These are phyloP conservation scores for Lophius piscatorius DNA, from an alignment of 2,113 vertebrate genomes.

Conservation along the genomic window DNA sequence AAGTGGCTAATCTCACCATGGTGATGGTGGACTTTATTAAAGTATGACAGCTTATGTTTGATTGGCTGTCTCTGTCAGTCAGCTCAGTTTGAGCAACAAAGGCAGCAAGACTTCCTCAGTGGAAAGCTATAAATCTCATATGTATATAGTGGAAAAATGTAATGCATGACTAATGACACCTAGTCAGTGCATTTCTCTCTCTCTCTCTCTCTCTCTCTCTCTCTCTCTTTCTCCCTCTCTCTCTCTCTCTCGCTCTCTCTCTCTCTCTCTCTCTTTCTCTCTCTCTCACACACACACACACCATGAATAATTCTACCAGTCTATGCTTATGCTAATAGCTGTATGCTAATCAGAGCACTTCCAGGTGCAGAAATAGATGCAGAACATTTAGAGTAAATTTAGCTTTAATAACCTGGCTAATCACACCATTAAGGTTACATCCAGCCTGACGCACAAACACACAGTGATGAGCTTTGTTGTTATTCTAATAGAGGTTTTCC, in stretches of 20 bases:
- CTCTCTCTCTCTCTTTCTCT: background rate
- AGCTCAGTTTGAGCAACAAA: conserved; percentile 51
- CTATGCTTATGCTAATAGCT: conserved; percentile 56
- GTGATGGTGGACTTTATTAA: background rate
- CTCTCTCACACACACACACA: conserved; percentile 3
- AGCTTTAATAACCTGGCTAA: conserved; percentile 70
- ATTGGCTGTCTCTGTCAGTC: conserved; percentile 39
- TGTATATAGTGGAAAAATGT: conserved; percentile 38
- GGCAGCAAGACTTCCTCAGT: conserved; percentile 35
- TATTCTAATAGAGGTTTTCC: conserved; percentile 57
- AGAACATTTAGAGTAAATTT: conserved; percentile 67
- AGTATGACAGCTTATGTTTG: conserved; percentile 37
- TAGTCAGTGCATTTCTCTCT: conserved; percentile 6
- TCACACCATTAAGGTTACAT: conserved; percentile 54
- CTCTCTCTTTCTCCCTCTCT: conserved; percentile 1
- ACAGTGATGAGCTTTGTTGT: conserved; percentile 24
- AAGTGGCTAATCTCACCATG: background rate
- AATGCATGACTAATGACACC: conserved; percentile 49
- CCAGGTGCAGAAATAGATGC: conserved; percentile 61
- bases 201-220: too few species aligned
- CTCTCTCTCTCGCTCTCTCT: too few species aligned
- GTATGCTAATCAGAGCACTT: conserved; percentile 60
- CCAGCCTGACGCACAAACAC: conserved; percentile 16
- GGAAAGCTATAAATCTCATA: conserved; percentile 47
- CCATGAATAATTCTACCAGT: conserved; percentile 24